Evolutionary conservation across 2,113 vertebrate genomes (phyloP).

Genomic region (Chaetura pelagica): DNA sequence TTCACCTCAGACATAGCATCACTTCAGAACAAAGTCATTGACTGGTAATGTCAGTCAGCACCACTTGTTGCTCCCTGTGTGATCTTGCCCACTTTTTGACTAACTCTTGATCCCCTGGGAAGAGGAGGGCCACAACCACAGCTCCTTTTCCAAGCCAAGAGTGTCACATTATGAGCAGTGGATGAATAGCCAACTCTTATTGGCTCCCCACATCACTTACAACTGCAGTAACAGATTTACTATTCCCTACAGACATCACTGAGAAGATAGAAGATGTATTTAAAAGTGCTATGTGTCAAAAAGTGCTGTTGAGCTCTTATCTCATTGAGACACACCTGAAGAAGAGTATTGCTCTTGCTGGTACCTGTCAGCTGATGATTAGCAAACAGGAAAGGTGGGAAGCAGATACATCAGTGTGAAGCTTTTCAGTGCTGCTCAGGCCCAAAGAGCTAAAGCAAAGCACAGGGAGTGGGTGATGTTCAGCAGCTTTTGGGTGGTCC

Average conservation of each 20-base stretch:
- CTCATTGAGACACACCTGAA: neutral
- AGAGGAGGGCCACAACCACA: neutral
- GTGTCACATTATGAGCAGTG: neutral
- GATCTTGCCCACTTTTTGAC: neutral
- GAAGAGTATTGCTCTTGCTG: neutral
- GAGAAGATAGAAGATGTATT: neutral
- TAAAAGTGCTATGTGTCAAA: fast-evolving
- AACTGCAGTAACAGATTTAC: neutral
- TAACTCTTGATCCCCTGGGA: neutral
- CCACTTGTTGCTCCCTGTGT: neutral
- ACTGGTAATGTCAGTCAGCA: neutral
- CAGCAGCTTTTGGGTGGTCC: neutral
- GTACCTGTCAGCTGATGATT: neutral
- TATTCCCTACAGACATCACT: neutral
- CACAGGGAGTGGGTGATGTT: neutral
- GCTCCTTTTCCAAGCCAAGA: neutral
- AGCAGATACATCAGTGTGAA: neutral
- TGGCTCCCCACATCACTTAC: neutral
- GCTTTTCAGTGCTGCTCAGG: neutral
- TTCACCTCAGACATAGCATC: neutral
- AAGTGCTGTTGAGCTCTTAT: neutral
- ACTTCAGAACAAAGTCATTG: neutral
- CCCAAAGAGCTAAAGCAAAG: neutral
- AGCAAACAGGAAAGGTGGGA: neutral
- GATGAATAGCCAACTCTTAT: neutral